A percentile compares a stretch with the other conserved stretches of the same genome.
Evolutionary conservation across 2,888 invertebrate species (phyloP).

Genomic region (Chaitophorus viminalis): DNA sequence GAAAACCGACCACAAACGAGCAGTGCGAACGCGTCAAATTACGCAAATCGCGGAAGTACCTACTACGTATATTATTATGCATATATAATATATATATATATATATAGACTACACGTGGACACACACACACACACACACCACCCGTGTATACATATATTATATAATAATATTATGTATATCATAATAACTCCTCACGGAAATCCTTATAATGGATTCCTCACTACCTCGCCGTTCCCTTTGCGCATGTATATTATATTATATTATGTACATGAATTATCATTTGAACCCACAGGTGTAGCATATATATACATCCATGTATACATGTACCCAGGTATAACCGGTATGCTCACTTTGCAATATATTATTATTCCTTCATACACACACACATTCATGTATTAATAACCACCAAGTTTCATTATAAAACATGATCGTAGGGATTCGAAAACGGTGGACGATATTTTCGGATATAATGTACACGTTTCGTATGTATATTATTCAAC

Average conservation of each 20-base stretch:
- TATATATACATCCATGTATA: background rate
- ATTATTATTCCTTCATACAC: background rate
- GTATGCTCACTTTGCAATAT: background rate
- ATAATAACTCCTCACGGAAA: conserved; percentile 4
- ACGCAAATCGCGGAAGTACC: background rate
- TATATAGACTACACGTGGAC: background rate
- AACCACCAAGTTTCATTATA: conserved; percentile 36
- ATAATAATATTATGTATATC: background rate
- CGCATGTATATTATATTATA: no score
- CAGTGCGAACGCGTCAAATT: background rate
- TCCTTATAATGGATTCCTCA: background rate
- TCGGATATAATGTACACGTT: background rate
- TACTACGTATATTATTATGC: no score
- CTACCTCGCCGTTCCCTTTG: no score
- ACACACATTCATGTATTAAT: background rate
- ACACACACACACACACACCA: no score
- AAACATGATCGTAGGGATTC: conserved; percentile 35
- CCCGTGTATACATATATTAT: no score
- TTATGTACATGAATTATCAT: background rate
- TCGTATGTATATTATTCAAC: background rate
- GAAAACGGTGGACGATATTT: conserved; percentile 18
- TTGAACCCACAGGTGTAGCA: background rate
- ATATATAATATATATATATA: no score
- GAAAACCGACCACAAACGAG: no score
- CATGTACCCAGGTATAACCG: background rate